Conservation (phyloP, 2,797 vertebrate species). For the Oreortyx pictus region DNA sequence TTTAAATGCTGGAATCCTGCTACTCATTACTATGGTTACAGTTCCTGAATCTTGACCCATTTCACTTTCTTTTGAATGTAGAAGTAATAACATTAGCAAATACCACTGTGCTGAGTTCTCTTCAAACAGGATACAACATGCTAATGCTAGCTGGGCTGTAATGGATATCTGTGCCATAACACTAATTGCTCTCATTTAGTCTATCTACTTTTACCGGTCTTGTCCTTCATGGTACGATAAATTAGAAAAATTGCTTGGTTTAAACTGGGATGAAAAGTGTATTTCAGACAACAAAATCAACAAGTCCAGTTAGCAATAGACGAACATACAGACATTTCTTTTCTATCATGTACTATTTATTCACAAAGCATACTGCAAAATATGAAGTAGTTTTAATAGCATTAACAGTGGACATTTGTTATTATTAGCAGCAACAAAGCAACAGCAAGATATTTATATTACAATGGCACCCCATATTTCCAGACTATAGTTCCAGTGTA, state of each 20-base stretch:
- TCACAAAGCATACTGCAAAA: background rate
- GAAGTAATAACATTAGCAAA: conserved; percentile 33
- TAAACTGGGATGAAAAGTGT: background rate
- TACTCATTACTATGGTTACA: conserved; percentile 11
- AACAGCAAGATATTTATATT: background rate
- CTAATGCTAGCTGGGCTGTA: background rate
- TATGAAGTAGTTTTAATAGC: background rate
- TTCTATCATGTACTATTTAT: background rate
- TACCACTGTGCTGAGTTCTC: background rate
- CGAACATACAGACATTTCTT: background rate
- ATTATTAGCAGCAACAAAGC: background rate
- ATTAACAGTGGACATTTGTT: background rate
- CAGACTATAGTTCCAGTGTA: background rate
- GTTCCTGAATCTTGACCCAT: conserved; percentile 15
- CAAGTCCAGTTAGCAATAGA: background rate
- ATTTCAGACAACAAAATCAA: background rate
- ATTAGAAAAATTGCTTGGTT: background rate
- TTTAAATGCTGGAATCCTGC: conserved; percentile 18
- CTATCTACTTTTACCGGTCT: background rate
- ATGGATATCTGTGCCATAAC: background rate
- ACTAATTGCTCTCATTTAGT: background rate
- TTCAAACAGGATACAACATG: background rate
- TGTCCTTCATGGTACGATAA: background rate
- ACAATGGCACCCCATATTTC: background rate
- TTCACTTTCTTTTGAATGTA: conserved; percentile 7